Base-by-base conservation (phyloP, 2,113 vertebrate species). In the Manacus vitellinus region DNA sequence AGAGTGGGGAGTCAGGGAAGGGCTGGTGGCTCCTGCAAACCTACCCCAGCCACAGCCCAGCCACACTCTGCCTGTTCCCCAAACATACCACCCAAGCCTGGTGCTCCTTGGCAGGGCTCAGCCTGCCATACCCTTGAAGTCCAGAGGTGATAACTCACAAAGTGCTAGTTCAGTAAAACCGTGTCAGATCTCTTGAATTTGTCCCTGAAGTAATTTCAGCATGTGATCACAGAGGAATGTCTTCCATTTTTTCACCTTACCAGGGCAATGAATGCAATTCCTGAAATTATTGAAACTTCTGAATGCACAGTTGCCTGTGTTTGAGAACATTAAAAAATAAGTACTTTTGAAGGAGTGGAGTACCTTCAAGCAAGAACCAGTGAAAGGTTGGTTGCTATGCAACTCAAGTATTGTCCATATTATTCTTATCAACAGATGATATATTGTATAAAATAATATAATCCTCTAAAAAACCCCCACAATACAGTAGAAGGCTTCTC, bases 301-400 rank as follows among this genome's bases (percentile, higher is more conserved):
- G 89, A 73, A 74, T 44, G 59, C 61, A 79, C 25, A 72, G 75
- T 43, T 65, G 75, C 30, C 88, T 91, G 76, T 91, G 83, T 85
- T 96, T 94, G 79, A 95, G 94, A 97, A 95, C 85, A 95, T 68
- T 91, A 94, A 95, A 96, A 77, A 95, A 82, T 61, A 86, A 97
- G 43, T 91, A 85, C 33, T 78, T 79, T 88, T 89, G 83, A 94
- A 97, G 70, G 78, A 95, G 87, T 81, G 66, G 81, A 94, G 83
- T 95, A 84, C 72, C 96, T 97, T 96, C 96, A 96, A 94, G 96
- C 95, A 96, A 96, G 82, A 97, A 89, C 52, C 94, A 95, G 85
- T 91, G 95, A 95, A 96, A 97, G 93, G 72, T 90, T 96, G 66
- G 98, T 98, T 98, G 98, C 97, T 98, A 97, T 94, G 98, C 97